Conservation (phyloP, 2,797 vertebrate species). For the Pseudomugil tenellus region DNA sequence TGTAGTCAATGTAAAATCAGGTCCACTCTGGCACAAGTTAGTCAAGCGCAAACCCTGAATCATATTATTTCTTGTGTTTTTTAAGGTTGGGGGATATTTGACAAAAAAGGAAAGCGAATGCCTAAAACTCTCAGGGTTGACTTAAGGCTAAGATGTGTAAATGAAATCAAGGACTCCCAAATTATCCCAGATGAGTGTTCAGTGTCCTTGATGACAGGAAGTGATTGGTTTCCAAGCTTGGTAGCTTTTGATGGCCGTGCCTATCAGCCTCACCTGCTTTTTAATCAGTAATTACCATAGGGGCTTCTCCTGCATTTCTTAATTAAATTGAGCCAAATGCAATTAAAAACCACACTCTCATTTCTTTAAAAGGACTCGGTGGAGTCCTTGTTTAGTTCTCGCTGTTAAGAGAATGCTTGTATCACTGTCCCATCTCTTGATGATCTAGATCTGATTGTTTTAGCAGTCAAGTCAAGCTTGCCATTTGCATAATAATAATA, state of each 20-base stretch:
- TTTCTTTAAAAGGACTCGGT: constrained; percentile 75
- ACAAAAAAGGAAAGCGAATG: constrained; percentile 20
- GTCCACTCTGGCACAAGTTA: constrained; percentile 35
- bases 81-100: constrained; percentile 13
- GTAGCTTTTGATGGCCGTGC: constrained; percentile 78
- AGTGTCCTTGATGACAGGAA: constrained; percentile 80
- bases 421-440: constrained; percentile 57
- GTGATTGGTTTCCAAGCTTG: constrained; percentile 81
- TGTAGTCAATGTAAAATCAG: constrained; percentile 34
- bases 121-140: constrained; percentile 52
- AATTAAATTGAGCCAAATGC: constrained; percentile 83
- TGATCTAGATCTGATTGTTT: constrained; percentile 69
- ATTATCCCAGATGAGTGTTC: constrained; percentile 79
- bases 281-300: constrained; percentile 82
- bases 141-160: constrained; percentile 63
- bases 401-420: constrained; percentile 69
- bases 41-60: constrained; percentile 27
- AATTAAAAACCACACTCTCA: constrained; percentile 80
- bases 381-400: constrained; percentile 75
- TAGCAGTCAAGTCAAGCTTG: constrained; percentile 67
- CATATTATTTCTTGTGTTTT: constrained; percentile 11
- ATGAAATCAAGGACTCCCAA: constrained; percentile 66
- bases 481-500: constrained; percentile 51
- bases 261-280: constrained; percentile 79
- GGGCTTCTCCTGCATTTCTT: constrained; percentile 80